These are phyloP conservation scores for Calycopis cecrops DNA, from an alignment of 1,140 invertebrate genomes.

Conservation along the genomic window DNA sequence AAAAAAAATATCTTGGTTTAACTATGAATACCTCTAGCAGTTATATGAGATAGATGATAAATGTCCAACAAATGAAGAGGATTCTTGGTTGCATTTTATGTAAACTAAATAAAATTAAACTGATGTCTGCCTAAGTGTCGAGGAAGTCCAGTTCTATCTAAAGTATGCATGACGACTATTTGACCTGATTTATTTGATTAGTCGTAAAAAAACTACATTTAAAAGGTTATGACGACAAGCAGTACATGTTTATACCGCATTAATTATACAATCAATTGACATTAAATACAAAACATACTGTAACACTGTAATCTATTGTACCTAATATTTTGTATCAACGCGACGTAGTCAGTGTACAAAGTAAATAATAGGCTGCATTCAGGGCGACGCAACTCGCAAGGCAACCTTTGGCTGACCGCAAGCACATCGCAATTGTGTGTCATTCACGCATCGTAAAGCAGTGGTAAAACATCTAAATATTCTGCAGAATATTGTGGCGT, in stretches of 20 bases:
- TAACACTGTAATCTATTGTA: background rate
- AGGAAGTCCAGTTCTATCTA: too few relatives aligned
- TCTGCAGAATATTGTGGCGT: too few relatives aligned
- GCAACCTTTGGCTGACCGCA: constrained; percentile 4
- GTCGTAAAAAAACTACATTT: background rate
- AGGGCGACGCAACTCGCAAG: background rate
- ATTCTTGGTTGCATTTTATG: too few relatives aligned
- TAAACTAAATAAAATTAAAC: background rate
- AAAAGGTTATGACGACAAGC: background rate
- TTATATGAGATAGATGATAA: background rate
- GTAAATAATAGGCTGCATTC: background rate
- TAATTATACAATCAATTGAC: background rate
- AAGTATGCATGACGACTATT: background rate
- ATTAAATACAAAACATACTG: background rate
- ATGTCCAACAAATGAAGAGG: background rate
- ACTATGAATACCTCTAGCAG: too few relatives aligned
- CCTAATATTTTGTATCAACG: too few relatives aligned
- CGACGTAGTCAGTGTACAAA: background rate
- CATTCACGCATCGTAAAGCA: background rate
- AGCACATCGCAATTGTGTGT: constrained; percentile 5
- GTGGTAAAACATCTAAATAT: background rate
- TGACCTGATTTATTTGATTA: too few relatives aligned
- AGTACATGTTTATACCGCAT: background rate
- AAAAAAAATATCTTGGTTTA: background rate
- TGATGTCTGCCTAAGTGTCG: too few relatives aligned